phyloP scores from a whole-genome alignment of 2,888 invertebrate genomes.

The Tortrix viridana region DNA sequence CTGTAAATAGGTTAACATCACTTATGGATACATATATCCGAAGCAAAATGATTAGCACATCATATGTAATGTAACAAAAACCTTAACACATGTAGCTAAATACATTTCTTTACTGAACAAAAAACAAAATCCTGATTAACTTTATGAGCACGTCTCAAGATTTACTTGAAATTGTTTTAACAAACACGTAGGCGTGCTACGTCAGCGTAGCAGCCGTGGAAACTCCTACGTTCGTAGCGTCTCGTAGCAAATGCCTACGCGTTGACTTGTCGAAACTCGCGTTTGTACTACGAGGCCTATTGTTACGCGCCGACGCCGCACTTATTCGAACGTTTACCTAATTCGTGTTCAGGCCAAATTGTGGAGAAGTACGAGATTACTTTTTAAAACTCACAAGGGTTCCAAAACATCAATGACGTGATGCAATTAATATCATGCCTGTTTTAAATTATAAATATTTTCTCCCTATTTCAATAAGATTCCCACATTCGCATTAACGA shows the following conservation, averaged over 20 bases:
- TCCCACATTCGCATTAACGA: slow-evolving; percentile 30
- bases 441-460: slow-evolving; percentile 2
- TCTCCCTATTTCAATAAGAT: slow-evolving; percentile 14
- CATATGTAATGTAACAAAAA: too few species aligned
- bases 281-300: slow-evolving; percentile 17
- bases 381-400: neutral
- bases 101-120: too few species aligned
- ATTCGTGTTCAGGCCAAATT: neutral
- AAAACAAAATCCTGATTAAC: neutral
- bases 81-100: too few species aligned
- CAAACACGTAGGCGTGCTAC: slow-evolving; percentile 43
- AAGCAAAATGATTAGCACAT: too few species aligned
- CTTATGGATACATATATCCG: too few species aligned
- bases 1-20: too few species aligned
- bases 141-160: neutral
- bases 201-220: slow-evolving; percentile 51
- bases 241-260: slow-evolving; percentile 49
- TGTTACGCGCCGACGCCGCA: slow-evolving; percentile 15
- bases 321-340: slow-evolving; percentile 3
- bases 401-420: neutral
- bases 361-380: too few species aligned
- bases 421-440: neutral
- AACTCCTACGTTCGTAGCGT: slow-evolving; percentile 56
- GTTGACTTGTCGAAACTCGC: slow-evolving; percentile 40
- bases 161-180: slow-evolving; percentile 2